Conservation (phyloP, 2,113 vertebrate species). For the human (Homo sapiens) region GRCh38 chrY:5738001-5738500, state of each 20-base stretch:
- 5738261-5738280: slow-evolving; percentile 32
- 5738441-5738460: neutral
- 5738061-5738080: slow-evolving; percentile 45
- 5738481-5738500: neutral
- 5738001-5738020: slow-evolving; percentile 31
- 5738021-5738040: slow-evolving; percentile 74
- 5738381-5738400: neutral
- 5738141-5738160: slow-evolving; percentile 40
- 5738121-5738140: slow-evolving; percentile 47
- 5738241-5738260: slow-evolving; percentile 60
- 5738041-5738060: slow-evolving; percentile 81
- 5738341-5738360: slow-evolving; percentile 19
- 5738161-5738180: slow-evolving; percentile 46
- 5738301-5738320: slow-evolving; percentile 55
- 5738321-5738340: slow-evolving; percentile 17
- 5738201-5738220: slow-evolving; percentile 51
- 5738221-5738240: slow-evolving; percentile 20
- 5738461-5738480: slow-evolving; percentile 20
- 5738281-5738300: neutral
- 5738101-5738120: slow-evolving; percentile 13
- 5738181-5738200: slow-evolving; percentile 41
- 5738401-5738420: neutral
- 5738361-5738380: neutral
- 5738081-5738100: slow-evolving; percentile 52
- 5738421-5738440: neutral